A percentile compares a stretch with the other conserved stretches of the same genome.
Evolutionary conservation across 2,888 invertebrate genomes (phyloP).

Genomic region (Incurvaria masculella): DNA sequence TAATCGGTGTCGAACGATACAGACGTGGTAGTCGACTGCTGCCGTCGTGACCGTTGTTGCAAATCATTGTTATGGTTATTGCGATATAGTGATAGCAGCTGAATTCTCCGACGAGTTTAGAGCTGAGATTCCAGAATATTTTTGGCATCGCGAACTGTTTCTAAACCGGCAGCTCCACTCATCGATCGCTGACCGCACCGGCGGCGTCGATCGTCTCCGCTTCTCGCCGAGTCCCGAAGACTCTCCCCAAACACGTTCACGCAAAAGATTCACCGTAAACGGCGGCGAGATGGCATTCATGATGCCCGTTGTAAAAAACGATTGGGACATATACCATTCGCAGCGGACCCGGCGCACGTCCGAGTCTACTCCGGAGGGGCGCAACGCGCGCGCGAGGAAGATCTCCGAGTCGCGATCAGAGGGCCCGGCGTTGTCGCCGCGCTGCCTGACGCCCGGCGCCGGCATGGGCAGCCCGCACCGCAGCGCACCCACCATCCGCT

Average conservation of each 20-base stretch:
- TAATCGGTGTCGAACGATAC: not conserved
- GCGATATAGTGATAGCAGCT: not conserved
- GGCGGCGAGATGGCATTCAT: conserved; percentile 82
- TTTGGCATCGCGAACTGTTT: not conserved
- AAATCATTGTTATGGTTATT: not conserved
- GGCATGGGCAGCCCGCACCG: conserved; percentile 54
- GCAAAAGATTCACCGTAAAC: conserved; percentile 37
- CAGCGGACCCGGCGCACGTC: conserved; percentile 73
- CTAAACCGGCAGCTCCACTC: not conserved
- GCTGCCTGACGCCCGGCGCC: conserved; percentile 52
- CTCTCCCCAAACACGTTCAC: conserved; percentile 44
- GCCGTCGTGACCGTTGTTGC: too few species aligned
- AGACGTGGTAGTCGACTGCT: not conserved
- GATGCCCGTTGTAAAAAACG: conserved; percentile 94
- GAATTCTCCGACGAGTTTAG: too few species aligned
- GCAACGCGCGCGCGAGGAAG: conserved; percentile 59
- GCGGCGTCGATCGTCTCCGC: conserved; percentile 1
- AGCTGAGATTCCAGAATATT: too few species aligned
- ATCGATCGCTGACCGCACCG: not conserved
- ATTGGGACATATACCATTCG: conserved; percentile 90
- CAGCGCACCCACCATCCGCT: conserved; percentile 62
- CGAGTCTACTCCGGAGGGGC: conserved; percentile 51
- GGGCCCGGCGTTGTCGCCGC: conserved; percentile 66
- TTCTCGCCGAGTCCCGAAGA: conserved; percentile 20
- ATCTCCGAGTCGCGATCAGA: conserved; percentile 74